phyloP scores from a whole-genome alignment of 2,797 vertebrate species.

The Sebastes trivittatus region DNA sequence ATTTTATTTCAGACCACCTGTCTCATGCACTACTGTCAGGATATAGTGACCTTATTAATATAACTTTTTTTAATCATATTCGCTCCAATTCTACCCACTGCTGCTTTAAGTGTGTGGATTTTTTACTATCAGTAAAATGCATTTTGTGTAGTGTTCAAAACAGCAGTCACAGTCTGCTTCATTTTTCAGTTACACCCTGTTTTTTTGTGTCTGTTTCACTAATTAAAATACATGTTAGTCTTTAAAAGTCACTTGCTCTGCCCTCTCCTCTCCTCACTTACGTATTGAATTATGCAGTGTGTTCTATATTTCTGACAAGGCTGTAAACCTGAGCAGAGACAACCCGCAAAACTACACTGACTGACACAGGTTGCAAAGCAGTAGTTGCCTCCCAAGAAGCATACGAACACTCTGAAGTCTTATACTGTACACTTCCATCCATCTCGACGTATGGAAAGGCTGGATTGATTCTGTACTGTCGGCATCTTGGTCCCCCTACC shows the following conservation, averaged over 20 bases:
- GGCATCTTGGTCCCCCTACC: constrained; percentile 27
- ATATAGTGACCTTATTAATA: too few relatives aligned
- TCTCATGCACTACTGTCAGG: too few relatives aligned
- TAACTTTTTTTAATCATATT: too few relatives aligned
- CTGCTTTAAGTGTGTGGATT: background rate
- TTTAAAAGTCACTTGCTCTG: constrained; percentile 12
- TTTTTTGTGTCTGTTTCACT: background rate
- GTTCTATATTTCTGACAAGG: constrained; percentile 13
- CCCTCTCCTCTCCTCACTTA: constrained; percentile 6
- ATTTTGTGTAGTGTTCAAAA: background rate
- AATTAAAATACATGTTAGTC: constrained; percentile 8
- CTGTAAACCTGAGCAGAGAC: constrained; percentile 1
- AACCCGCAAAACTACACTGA: background rate
- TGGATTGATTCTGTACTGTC: constrained; percentile 57
- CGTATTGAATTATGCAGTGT: constrained; percentile 39
- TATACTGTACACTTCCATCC: constrained; percentile 4
- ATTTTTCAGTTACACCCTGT: background rate
- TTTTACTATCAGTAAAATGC: background rate
- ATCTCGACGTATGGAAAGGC: constrained; percentile 40
- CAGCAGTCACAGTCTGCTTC: background rate
- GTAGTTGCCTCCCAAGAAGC: background rate
- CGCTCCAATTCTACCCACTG: background rate
- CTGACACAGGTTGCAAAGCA: background rate
- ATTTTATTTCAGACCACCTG: too few relatives aligned
- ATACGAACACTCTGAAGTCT: constrained; percentile 18